Conservation (phyloP, 2,888 invertebrate genomes). For the Drosophila borealis region DNA sequence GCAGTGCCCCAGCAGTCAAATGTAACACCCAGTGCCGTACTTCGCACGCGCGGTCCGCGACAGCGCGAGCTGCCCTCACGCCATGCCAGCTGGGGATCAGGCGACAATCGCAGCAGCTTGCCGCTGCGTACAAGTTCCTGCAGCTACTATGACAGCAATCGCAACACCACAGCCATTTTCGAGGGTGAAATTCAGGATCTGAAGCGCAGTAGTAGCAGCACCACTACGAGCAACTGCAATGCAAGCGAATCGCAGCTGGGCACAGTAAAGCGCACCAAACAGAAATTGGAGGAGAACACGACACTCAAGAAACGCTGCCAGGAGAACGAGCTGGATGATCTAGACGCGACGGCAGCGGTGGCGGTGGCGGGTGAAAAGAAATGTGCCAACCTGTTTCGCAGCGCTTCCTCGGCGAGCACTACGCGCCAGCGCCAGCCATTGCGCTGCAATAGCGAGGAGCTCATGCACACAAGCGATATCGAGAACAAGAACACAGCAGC, state of each 20-base stretch:
- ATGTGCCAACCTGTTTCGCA: conserved; percentile 80
- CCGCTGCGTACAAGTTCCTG: conserved; percentile 90
- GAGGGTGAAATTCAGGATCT: conserved; percentile 84
- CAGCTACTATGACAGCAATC: conserved; percentile 88
- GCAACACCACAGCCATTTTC: conserved; percentile 83
- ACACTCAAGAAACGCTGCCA: conserved; percentile 82
- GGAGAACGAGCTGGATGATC: conserved; percentile 66
- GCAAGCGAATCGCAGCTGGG: conserved; percentile 84
- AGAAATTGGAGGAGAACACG: conserved; percentile 88
- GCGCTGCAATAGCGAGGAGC: conserved; percentile 85
- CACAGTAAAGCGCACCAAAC: conserved; percentile 89
- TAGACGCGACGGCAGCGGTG: conserved; percentile 17
- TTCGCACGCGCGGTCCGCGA: conserved; percentile 83
- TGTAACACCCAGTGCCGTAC: conserved; percentile 34
- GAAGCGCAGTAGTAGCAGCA: conserved; percentile 71
- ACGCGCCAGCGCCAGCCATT: conserved; percentile 81
- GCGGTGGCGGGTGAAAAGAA: conserved; percentile 45
- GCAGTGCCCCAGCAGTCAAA: conserved; percentile 37
- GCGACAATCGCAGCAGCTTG: conserved; percentile 87
- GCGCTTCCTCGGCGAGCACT: conserved; percentile 80
- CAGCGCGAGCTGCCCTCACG: conserved; percentile 88
- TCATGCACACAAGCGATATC: conserved; percentile 82
- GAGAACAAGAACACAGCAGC: conserved; percentile 74
- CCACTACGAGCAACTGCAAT: conserved; percentile 68
- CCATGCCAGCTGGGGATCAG: conserved; percentile 94